These are phyloP conservation scores for Synanthedon formicaeformis DNA, from an alignment of 2,888 invertebrate species.

Conservation along the genomic window DNA sequence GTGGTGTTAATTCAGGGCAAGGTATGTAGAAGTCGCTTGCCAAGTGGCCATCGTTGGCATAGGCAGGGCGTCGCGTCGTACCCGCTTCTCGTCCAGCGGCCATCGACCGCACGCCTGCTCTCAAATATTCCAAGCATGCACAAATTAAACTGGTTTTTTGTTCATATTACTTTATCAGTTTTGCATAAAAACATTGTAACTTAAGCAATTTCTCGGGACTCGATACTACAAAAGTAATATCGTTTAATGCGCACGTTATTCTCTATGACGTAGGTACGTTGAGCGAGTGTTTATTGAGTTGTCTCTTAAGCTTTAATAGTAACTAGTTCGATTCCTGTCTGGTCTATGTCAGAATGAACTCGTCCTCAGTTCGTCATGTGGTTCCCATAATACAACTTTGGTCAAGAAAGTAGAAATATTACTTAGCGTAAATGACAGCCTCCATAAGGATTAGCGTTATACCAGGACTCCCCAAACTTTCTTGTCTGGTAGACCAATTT, in stretches of 20 bases:
- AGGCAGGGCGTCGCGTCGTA: conserved; percentile 10
- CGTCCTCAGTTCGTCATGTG: no score
- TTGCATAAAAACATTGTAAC: conserved; percentile 50
- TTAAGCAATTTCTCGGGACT: conserved; percentile 4
- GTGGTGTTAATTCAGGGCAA: neutral
- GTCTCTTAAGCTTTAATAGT: no score
- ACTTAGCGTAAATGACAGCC: no score
- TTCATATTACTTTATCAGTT: conserved; percentile 54
- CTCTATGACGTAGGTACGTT: neutral
- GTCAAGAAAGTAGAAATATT: no score
- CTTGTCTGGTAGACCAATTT: no score
- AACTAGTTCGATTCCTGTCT: no score
- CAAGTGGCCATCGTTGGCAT: neutral
- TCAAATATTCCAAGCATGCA: conserved; percentile 68
- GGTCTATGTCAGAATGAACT: no score
- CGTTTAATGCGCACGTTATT: neutral
- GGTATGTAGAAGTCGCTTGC: neutral
- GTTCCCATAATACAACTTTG: no score
- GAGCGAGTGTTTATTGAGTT: no score
- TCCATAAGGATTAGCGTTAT: no score
- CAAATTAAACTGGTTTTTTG: conserved; percentile 67
- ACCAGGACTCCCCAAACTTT: no score
- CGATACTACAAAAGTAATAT: neutral
- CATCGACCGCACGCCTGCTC: conserved; percentile 62
- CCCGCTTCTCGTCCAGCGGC: conserved; percentile 29